phyloP scores from a whole-genome alignment of 2,888 invertebrate genomes.

The Cryptosula pallasiana region DNA sequence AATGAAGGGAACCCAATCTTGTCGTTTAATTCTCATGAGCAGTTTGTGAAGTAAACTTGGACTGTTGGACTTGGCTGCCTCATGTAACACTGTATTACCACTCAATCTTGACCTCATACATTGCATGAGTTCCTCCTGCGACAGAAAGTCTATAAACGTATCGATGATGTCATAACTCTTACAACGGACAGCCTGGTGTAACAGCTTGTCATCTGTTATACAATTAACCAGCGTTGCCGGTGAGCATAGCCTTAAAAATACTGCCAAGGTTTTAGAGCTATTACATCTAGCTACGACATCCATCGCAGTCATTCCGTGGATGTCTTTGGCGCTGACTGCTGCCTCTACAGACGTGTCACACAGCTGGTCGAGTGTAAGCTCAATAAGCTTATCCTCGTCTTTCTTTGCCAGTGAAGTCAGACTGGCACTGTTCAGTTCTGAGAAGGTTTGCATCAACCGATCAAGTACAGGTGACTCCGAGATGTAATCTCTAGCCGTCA shows the following conservation, averaged over 20 bases:
- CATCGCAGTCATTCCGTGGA: background rate
- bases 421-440: background rate
- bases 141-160: background rate
- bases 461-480: background rate
- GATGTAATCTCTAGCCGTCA: background rate
- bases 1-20: background rate
- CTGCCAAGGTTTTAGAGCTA: background rate
- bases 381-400: background rate
- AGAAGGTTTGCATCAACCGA: background rate
- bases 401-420: background rate
- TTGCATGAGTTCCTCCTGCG: background rate
- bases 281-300: background rate
- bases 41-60: background rate
- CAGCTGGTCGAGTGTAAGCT: background rate
- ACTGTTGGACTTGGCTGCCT: background rate
- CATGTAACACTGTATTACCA: background rate
- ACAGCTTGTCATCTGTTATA: too few relatives aligned
- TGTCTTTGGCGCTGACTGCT: background rate
- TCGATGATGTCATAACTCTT: background rate
- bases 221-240: background rate
- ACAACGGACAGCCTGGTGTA: background rate
- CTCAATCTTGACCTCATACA: background rate
- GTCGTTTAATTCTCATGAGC: background rate
- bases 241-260: background rate
- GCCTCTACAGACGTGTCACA: background rate